phyloP scores from a whole-genome alignment of 2,888 invertebrate genomes.

The Metellina segmentata region DNA sequence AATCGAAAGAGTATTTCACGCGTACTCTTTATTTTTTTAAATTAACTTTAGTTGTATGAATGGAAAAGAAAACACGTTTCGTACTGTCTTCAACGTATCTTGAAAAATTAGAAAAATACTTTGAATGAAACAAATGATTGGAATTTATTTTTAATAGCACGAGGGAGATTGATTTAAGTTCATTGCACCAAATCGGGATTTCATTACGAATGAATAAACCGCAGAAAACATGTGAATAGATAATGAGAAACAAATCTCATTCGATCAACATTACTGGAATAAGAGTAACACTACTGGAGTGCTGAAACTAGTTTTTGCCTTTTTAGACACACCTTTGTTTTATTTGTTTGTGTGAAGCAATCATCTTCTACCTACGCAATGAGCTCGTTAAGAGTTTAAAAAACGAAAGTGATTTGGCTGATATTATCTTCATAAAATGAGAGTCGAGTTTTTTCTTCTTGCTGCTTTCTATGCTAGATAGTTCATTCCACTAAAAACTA shows the following conservation, averaged over 20 bases:
- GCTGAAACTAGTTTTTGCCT: background rate
- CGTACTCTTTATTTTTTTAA: no score
- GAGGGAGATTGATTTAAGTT: background rate
- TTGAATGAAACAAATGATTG: no score
- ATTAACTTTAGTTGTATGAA: no score
- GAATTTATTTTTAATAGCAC: no score
- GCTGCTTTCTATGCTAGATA: background rate
- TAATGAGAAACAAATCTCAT: background rate
- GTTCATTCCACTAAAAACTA: no score
- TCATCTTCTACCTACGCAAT: background rate
- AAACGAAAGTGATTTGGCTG: background rate
- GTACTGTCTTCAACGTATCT: no score
- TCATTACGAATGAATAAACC: background rate
- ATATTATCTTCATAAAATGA: background rate
- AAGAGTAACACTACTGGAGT: background rate
- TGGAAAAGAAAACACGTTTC: no score
- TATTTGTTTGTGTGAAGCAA: background rate
- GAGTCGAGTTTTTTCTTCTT: background rate
- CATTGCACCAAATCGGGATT: background rate
- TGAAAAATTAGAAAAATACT: no score
- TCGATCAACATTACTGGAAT: background rate
- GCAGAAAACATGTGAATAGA: background rate
- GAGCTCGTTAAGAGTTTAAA: background rate
- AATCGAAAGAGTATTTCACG: no score
- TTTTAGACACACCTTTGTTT: background rate